phyloP scores from a whole-genome alignment of 1,140 invertebrate species.

The Ooceraea biroi region DNA sequence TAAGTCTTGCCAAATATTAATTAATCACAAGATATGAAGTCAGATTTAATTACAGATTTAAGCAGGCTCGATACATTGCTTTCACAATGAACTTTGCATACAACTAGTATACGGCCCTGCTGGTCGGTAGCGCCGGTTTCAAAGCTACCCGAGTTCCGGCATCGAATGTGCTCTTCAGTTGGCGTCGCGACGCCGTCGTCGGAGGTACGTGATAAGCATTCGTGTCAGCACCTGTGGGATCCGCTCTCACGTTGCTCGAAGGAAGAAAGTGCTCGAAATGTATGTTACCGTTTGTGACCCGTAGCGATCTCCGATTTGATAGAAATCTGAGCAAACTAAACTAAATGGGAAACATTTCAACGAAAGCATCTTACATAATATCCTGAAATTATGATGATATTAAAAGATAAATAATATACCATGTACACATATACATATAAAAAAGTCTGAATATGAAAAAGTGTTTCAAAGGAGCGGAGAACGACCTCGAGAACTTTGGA shows the following conservation, averaged over 20 bases:
- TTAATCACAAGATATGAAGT: neutral
- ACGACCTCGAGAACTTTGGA: neutral
- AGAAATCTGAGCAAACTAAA: neutral
- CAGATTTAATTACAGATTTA: neutral
- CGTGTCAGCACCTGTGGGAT: neutral
- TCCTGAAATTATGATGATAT: neutral
- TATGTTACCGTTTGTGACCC: neutral
- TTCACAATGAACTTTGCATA: neutral
- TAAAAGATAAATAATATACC: neutral
- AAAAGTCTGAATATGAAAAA: neutral
- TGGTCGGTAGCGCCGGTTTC: slow-evolving; percentile 66
- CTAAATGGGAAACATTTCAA: neutral
- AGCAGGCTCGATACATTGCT: neutral
- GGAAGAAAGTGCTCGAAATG: neutral
- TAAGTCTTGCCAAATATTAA: slow-evolving; percentile 3
- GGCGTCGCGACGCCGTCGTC: slow-evolving; percentile 78
- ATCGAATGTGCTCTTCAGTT: slow-evolving; percentile 70
- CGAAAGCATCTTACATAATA: neutral
- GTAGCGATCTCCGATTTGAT: neutral
- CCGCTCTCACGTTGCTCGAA: neutral
- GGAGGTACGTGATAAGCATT: slow-evolving; percentile 45
- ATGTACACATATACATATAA: too few relatives aligned
- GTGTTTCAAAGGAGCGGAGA: neutral
- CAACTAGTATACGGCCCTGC: slow-evolving; percentile 59
- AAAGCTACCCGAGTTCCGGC: slow-evolving; percentile 57